These are phyloP conservation scores for Exocentrus adspersus DNA, from an alignment of 2,888 invertebrate species.

Conservation along the genomic window DNA sequence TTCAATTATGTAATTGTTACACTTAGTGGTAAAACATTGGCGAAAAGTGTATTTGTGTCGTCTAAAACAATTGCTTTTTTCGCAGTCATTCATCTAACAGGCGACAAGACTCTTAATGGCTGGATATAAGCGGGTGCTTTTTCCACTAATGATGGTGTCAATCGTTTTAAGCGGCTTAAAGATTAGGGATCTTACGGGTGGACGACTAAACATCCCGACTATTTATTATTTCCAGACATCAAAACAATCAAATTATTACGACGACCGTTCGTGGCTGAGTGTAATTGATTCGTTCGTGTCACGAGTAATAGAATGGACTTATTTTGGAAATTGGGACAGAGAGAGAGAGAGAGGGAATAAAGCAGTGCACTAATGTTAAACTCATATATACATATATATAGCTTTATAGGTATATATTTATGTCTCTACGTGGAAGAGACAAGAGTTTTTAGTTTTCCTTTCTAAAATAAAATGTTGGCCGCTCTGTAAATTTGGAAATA, in stretches of 20 bases:
- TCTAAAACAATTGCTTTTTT: conserved; percentile 38
- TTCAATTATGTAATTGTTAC: no score
- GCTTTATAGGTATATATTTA: no score
- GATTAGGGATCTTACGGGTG: conserved; percentile 45
- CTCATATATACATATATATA: no score
- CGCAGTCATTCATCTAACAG: conserved; percentile 44
- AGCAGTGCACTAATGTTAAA: no score
- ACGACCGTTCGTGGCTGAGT: conserved; percentile 22
- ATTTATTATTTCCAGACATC: conserved; percentile 37
- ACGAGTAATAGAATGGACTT: neutral
- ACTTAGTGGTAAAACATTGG: no score
- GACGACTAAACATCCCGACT: conserved; percentile 36
- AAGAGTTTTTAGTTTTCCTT: no score
- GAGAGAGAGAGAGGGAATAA: no score
- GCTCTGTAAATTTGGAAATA: no score
- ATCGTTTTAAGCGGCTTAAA: conserved; percentile 48
- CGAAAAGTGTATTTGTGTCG: conserved; percentile 31
- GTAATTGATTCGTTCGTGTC: neutral
- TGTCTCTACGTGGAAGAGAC: no score
- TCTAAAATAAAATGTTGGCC: no score
- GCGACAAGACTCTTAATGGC: conserved; percentile 48
- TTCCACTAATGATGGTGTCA: conserved; percentile 56
- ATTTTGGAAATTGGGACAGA: neutral
- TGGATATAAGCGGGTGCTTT: conserved; percentile 54
- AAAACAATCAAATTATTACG: conserved; percentile 39